A percentile compares a stretch with the other conserved stretches of the same genome.
These are phyloP conservation scores for Alexandromys fortis DNA, from an alignment of 2,113 vertebrate genomes.

Conservation along the genomic window DNA sequence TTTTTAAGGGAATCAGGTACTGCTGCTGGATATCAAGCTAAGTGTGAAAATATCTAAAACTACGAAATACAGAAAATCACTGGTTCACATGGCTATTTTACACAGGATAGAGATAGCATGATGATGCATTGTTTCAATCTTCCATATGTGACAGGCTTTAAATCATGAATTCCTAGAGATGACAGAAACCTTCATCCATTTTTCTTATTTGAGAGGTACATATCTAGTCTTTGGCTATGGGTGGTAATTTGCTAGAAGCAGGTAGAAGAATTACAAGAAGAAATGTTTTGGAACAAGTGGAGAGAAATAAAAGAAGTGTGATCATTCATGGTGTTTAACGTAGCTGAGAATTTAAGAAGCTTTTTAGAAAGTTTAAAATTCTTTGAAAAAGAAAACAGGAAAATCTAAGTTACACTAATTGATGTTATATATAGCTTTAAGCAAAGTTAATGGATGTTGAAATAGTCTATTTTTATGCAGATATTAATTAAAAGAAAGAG, in stretches of 20 bases:
- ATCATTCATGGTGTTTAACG: not conserved
- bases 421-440: not conserved
- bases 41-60: not conserved
- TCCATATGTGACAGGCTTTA: not conserved
- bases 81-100: not conserved
- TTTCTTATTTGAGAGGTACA: not conserved
- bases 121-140: conserved; percentile 4
- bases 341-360: conserved; percentile 3
- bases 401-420: not conserved
- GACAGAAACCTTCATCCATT: not conserved
- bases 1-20: not conserved
- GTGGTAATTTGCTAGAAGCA: not conserved
- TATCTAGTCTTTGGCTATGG: not conserved
- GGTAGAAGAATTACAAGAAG: not conserved
- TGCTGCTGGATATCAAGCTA: not conserved
- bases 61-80: not conserved
- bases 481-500: not conserved
- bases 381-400: not conserved
- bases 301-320: not conserved
- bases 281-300: not conserved
- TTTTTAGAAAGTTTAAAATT: not conserved
- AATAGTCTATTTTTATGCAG: not conserved
- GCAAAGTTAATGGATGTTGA: not conserved
- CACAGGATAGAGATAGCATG: not conserved
- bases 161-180: not conserved